Conservation (phyloP, 2,113 vertebrate genomes). For the Silurus meridionalis region DNA sequence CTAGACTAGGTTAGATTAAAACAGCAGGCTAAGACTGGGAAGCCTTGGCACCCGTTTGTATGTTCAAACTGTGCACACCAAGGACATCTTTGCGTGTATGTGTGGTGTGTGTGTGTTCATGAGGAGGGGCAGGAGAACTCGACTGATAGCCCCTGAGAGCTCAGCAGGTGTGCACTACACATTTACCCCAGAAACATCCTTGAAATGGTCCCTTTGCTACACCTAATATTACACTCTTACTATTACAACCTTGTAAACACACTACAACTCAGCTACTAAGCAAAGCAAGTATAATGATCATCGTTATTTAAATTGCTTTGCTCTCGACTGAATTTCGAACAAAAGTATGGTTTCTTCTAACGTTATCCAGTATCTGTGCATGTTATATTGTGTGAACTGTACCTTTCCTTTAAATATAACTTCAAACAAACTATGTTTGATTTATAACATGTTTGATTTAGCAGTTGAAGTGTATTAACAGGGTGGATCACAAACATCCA, state of each 20-base stretch:
- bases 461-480: conserved; percentile 36
- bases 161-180: conserved; percentile 60
- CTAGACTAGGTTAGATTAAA: conserved; percentile 55
- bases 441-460: conserved; percentile 17
- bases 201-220: conserved; percentile 10
- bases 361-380: neutral
- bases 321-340: neutral
- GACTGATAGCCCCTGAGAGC: conserved; percentile 60
- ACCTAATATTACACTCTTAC: neutral
- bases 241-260: no score
- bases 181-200: conserved; percentile 20
- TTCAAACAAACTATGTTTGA: conserved; percentile 35
- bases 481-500: conserved; percentile 37
- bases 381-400: neutral
- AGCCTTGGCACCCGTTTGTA: conserved; percentile 56
- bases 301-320: neutral
- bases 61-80: conserved; percentile 53
- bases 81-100: conserved; percentile 59
- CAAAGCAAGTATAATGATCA: neutral
- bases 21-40: conserved; percentile 55
- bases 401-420: neutral
- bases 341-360: neutral
- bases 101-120: neutral
- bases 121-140: conserved; percentile 19
- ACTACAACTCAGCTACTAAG: neutral